phyloP scores from a whole-genome alignment of 2,888 invertebrate species.

The Sphinx pinastri region DNA sequence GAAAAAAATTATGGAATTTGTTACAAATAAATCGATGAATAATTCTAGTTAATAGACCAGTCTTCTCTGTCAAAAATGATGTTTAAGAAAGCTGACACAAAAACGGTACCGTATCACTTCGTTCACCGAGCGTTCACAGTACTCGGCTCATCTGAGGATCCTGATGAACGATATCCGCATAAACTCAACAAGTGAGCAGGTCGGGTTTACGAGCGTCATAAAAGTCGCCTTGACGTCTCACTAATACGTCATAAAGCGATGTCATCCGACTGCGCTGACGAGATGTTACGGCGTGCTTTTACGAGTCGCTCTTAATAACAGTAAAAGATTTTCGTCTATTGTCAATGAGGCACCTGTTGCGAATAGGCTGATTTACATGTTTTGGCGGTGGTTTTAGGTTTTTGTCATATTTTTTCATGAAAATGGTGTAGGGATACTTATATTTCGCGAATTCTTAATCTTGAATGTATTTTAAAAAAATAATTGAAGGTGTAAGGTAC shows the following conservation, averaged over 20 bases:
- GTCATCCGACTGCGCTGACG: conserved; percentile 49
- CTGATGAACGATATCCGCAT: conserved; percentile 42
- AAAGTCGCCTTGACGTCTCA: conserved; percentile 71
- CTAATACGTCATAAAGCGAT: conserved; percentile 76
- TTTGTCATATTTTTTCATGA: neutral
- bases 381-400: neutral
- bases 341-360: conserved; percentile 39
- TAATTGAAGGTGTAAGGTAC: too few species aligned
- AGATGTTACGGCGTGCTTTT: conserved; percentile 52
- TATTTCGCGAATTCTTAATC: too few species aligned
- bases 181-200: conserved; percentile 79
- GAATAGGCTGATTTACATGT: neutral
- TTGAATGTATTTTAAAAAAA: too few species aligned
- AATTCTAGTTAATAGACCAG: too few species aligned
- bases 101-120: neutral
- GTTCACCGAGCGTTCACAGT: neutral
- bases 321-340: conserved; percentile 48
- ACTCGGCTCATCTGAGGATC: neutral
- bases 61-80: too few species aligned
- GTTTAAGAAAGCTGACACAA: too few species aligned
- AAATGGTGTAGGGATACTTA: neutral
- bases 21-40: too few species aligned
- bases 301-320: conserved; percentile 57
- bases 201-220: conserved; percentile 70
- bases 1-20: too few species aligned